A percentile compares a stretch with the other conserved stretches of the same genome.
phyloP scores from a whole-genome alignment of 2,113 vertebrate genomes.

The Corvus hawaiiensis region DNA sequence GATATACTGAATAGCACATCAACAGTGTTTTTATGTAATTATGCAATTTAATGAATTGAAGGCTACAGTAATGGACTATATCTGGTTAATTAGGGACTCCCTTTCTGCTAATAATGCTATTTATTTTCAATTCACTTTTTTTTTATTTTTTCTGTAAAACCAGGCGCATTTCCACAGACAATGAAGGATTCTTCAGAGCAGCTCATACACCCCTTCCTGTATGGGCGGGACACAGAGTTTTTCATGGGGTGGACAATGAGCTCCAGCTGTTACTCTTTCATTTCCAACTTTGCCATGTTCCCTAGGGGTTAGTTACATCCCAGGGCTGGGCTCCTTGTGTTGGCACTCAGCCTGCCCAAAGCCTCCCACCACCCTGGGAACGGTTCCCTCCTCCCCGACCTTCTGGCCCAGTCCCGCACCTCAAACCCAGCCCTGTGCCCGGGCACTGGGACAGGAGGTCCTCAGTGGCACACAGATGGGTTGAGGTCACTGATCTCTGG shows the following conservation, averaged over 20 bases:
- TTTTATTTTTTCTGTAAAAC: conserved; percentile 31
- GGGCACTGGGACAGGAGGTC: background rate
- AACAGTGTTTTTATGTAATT: conserved; percentile 76
- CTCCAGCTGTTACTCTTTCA: background rate
- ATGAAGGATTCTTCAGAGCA: background rate
- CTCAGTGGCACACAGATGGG: fast-evolving
- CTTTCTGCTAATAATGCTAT: conserved; percentile 74
- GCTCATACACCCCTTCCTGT: background rate
- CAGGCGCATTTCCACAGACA: background rate
- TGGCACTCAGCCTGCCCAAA: background rate
- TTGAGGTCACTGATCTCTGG: fast-evolving
- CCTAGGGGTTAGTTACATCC: background rate
- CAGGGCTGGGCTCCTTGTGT: background rate
- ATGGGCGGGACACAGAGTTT: background rate
- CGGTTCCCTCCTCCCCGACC: fast-evolving
- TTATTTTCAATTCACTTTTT: conserved; percentile 67
- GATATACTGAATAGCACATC: conserved; percentile 71
- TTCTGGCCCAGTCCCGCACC: fast-evolving
- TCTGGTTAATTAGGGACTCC: conserved; percentile 78
- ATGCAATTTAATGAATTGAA: conserved; percentile 81
- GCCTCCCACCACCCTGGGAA: background rate
- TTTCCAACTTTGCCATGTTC: background rate
- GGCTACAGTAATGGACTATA: conserved; percentile 76
- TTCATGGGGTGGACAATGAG: background rate
- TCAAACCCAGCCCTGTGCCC: background rate